Evolutionary conservation across 2,888 invertebrate species (phyloP).

Genomic region (Steinernema scapterisci): DNA sequence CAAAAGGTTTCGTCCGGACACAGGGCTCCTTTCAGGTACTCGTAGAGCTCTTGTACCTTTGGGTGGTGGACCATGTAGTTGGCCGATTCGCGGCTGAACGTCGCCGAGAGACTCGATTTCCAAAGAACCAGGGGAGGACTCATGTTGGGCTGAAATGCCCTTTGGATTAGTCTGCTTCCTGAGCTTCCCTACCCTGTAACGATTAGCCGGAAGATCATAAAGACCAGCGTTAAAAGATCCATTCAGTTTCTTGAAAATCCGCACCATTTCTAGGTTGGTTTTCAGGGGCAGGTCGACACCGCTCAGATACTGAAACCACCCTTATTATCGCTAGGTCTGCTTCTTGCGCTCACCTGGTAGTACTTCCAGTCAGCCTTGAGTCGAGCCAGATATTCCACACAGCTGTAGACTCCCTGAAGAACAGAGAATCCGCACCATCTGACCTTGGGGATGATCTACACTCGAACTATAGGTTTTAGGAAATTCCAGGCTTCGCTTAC

Average conservation of each 20-base stretch:
- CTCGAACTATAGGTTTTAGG: background rate
- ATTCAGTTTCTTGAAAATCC: slow-evolving; percentile 49
- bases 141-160: background rate
- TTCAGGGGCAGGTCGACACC: slow-evolving; percentile 49
- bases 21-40: slow-evolving; percentile 17
- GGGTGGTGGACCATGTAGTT: slow-evolving; percentile 30
- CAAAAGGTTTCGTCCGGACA: slow-evolving; percentile 34
- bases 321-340: too few relatives aligned
- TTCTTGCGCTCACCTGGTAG: slow-evolving; percentile 35
- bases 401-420: slow-evolving; percentile 35
- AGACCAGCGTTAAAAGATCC: slow-evolving; percentile 45
- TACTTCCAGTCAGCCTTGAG: slow-evolving; percentile 41
- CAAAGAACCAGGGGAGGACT: slow-evolving; percentile 31
- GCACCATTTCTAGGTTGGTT: slow-evolving; percentile 51
- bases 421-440: slow-evolving; percentile 38
- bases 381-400: slow-evolving; percentile 30
- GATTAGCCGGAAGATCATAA: background rate
- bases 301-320: slow-evolving; percentile 37
- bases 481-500: slow-evolving; percentile 35
- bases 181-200: background rate
- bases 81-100: slow-evolving; percentile 40
- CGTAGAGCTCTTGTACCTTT: slow-evolving; percentile 27
- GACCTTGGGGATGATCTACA: slow-evolving; percentile 34
- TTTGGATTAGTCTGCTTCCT: background rate
- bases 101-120: slow-evolving; percentile 40